Evolutionary conservation across 2,797 vertebrate species (phyloP), one percentile per base, ranked within the genome.

Genomic region (Neostethus bicornis): DNA sequence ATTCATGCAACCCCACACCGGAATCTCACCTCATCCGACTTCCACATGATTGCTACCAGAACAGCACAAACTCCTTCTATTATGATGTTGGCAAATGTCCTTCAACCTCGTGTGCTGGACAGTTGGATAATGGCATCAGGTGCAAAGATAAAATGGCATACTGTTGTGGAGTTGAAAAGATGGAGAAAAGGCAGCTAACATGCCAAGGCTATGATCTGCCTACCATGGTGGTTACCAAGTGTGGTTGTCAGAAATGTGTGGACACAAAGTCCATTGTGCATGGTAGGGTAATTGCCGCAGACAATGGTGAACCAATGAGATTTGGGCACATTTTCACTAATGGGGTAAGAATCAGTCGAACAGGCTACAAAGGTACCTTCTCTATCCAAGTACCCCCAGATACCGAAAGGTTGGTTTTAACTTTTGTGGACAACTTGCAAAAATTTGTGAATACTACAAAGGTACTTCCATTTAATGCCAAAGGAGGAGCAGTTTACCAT

Each of bases 361-460:
- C 97, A 0, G 97, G 97, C 52, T 99, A 99, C 89, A 98, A 96
- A 77, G 97, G 97, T 25, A 96, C 95, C 6, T 99, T 99, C 83
- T 95, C 96, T 5, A 78, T 99, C 54, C 94, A 96, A 0, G 86
- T 99, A 37, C 95, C 97, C 32, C 85, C 89, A 44, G 93, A 95
- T 59, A 97, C 90, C 0, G 94, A 96, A 61, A 94, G 97, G 38
- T 80, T 99, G 17, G 97, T 99, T 47, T 85, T 99, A 47, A 99
- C 96, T 0, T 99, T 99, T 0, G 95, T 98, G 2, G 97, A 99
- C 76, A 94, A 95, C 71, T 87, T 98, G 85, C 93, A 97, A 58
- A 98, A 96, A 80, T 98, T 99, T 49, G 91, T 99, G 66, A 97
- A 99, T 68, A 98, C 95, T 14, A 99, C 97, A 14, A 99, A 98